Evolutionary conservation across 2,888 invertebrate species (phyloP), one percentile per base, ranked within the genome.

Genomic region (Ormyrus rosae): DNA sequence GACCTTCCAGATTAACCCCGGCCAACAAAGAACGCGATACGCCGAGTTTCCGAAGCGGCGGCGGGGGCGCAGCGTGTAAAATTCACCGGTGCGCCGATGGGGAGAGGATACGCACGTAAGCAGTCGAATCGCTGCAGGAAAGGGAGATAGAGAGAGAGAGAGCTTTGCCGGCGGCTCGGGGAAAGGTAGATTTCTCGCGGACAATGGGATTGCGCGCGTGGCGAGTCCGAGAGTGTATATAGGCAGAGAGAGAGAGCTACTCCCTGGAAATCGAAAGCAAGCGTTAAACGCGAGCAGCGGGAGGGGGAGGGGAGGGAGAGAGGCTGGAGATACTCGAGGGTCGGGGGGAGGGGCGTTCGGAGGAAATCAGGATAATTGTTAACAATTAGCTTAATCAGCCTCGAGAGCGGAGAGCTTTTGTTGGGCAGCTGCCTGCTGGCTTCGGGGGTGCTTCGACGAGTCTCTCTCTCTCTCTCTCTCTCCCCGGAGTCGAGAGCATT

Each of bases 341-440:
- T 6, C 34, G 9, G n/a, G 65, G 19, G 0, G 65, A 11, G 0
- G 56, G 19, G n/a, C 1, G 50, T 8, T n/a, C 58, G 13, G 60
- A 76, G 89, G 88, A 89, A 90, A 90, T 90, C 89, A 87, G 88
- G 89, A 89, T 90, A 90, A 90, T 90, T 90, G 90, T 90, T 90
- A 90, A 90, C 89, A 90, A 90, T 90, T 90, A 90, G 88, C 88
- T 89, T 89, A 89, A 90, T 90, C 89, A 90, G 89, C 87, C 88
- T 88, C 85, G 89, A 90, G 63, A 64, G 73, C 34, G 63, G 9
- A 45, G 13, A 56, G 69, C 69, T 69, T 69, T 58, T 69, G 58
- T 69, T 56, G 11, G 34, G 34, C 19, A 46, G 34, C 34, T 51
- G 56, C 45, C 56, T 34, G 34, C 34, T 34, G 34, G 34, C 34